Percentiles rank a stretch among this genome's conserved stretches.
phyloP scores from a whole-genome alignment of 2,797 vertebrate genomes.

The Decapterus maruadsi region DNA sequence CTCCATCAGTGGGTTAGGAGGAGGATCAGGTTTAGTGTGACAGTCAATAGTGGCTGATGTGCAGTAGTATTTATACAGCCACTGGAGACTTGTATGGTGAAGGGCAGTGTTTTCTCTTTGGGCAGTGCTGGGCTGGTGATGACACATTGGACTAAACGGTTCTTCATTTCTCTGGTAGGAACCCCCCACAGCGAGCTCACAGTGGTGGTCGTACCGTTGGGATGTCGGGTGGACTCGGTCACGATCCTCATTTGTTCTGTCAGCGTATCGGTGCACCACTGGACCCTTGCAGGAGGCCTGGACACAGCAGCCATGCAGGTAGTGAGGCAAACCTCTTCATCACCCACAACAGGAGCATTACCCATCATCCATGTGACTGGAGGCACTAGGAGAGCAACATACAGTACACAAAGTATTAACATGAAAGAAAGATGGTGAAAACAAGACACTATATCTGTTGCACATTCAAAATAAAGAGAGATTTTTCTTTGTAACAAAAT shows the following conservation, averaged over 20 bases:
- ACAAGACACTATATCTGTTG: background rate
- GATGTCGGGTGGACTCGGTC: constrained; percentile 1
- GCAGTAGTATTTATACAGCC: constrained; percentile 34
- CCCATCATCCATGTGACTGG: constrained; percentile 41
- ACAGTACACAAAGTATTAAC: constrained; percentile 11
- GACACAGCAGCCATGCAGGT: constrained; percentile 63
- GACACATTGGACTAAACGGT: constrained; percentile 57
- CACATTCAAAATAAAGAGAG: background rate
- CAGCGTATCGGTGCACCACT: constrained; percentile 44
- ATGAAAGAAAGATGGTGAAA: too few species aligned
- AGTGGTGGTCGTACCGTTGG: constrained; percentile 58
- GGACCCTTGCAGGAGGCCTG: constrained; percentile 64
- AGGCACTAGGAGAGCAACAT: constrained; percentile 54
- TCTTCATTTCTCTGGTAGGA: constrained; percentile 53
- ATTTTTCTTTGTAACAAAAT: background rate
- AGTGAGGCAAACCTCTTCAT: constrained; percentile 37
- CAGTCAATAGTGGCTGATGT: background rate
- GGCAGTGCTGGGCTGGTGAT: constrained; percentile 30
- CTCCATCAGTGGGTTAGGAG: too few species aligned
- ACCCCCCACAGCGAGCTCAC: constrained; percentile 55
- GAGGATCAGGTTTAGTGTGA: too few species aligned
- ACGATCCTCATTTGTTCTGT: background rate
- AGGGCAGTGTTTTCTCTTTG: background rate
- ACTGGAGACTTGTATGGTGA: constrained; percentile 72
- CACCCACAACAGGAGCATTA: constrained; percentile 13